These are phyloP conservation scores for Phortica okadai DNA, from an alignment of 2,888 invertebrate species.

Conservation along the genomic window DNA sequence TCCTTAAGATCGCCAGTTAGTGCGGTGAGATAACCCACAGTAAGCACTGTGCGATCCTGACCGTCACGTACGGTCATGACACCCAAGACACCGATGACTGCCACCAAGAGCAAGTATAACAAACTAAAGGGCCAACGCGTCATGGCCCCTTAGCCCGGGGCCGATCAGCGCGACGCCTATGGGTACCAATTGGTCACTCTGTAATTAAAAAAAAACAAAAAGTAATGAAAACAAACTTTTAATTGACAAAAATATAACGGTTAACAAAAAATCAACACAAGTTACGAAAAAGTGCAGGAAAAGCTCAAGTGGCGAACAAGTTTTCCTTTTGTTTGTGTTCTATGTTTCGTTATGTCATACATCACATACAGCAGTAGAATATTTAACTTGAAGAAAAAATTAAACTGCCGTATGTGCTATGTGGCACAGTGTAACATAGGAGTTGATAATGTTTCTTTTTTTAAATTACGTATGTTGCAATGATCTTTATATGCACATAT, in stretches of 20 bases:
- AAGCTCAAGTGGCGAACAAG: no score
- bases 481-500: no score
- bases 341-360: not conserved
- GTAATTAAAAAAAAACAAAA: slow-evolving; percentile 48
- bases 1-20: slow-evolving; percentile 86
- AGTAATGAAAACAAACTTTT: slow-evolving; percentile 20
- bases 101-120: slow-evolving; percentile 82
- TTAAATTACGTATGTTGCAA: no score
- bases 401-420: no score
- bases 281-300: no score
- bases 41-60: slow-evolving; percentile 79
- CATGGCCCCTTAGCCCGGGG: slow-evolving; percentile 78
- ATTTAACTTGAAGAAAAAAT: no score
- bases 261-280: no score
- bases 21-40: slow-evolving; percentile 91
- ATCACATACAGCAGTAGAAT: not conserved
- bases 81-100: slow-evolving; percentile 78
- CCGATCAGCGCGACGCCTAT: slow-evolving; percentile 81
- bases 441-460: no score
- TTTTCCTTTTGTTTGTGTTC: no score
- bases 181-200: slow-evolving; percentile 77
- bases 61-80: slow-evolving; percentile 73
- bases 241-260: not conserved
- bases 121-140: slow-evolving; percentile 78
- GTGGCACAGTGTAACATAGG: no score